Base-by-base conservation (phyloP, 2,113 vertebrate species). In the Platycercus adscitus region DNA sequence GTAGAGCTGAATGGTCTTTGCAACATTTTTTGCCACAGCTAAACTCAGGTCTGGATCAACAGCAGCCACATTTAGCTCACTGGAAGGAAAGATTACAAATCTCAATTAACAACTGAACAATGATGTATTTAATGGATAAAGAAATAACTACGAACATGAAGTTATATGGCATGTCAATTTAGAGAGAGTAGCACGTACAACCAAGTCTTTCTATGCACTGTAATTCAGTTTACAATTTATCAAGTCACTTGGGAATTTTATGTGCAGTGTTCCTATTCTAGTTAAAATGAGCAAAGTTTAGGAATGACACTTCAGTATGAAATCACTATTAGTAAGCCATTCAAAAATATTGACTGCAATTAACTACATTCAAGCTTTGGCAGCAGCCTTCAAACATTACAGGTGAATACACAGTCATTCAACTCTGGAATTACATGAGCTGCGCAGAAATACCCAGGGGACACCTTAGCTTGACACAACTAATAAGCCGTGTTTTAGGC, bases 1-100 rank as follows among this genome's bases (percentile, higher is more conserved):
- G 17, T 99, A 99, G 77, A 99, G 98, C 61, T 99, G 99, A 91
- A 99, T 97, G 20, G 99, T 99, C 98, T 99, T 99, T 60, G 98
- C 98, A 41, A 99, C 99, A 1, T 99, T 99, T 98, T 98, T 99
- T 76, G 99, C 98, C 61, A 99, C 99, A 47, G 99, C 99, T 87
- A 98, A 96, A 55, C 98, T 98, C 37, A 99, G 98, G 87, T 98
- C 97, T 76, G 98, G 96, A 97, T 99, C 99, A 78, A 99, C 99
- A 43, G 98, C 98, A n/a, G 99, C 99, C 69, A 99, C 99, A 25
- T 99, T 99, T 82, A 99, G 97, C 97, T 99, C 99, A 96, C 99
- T 99, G 95, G 29, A 97, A 96, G 94, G 7, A 94, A 97, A 97
- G 87, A 83, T 91, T 47, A 89, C 29, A 93, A 76, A 95, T 47